Conservation (phyloP, 64 coral and sea anemone genomes). For the Stichodactyla mertensii region DNA sequence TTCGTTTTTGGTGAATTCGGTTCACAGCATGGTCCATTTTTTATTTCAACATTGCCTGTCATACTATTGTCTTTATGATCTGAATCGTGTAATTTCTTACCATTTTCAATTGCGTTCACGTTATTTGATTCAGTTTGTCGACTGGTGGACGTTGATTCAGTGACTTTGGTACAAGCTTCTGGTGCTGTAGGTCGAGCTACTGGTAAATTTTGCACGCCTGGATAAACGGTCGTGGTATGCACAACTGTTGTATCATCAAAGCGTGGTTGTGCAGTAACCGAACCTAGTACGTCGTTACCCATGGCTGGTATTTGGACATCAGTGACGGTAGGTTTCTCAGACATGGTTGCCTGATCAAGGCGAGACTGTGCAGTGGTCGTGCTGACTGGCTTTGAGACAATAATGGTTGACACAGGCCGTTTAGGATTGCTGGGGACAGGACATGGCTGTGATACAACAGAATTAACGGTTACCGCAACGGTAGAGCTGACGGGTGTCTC, state of each 20-base stretch:
- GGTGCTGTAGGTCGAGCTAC: not conserved
- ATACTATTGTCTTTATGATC: not conserved
- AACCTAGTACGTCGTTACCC: not conserved
- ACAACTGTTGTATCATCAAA: not conserved
- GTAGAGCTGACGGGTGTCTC: too few species aligned
- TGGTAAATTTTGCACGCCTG: not conserved
- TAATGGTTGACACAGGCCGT: too few species aligned
- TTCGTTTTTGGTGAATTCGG: not conserved
- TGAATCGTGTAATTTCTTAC: not conserved
- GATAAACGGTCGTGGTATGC: not conserved
- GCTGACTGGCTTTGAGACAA: too few species aligned
- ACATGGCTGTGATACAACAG: too few species aligned
- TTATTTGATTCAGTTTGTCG: not conserved
- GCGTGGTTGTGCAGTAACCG: not conserved
- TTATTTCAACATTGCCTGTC: not conserved
- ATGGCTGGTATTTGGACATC: not conserved
- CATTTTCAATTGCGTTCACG: not conserved
- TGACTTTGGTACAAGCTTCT: not conserved
- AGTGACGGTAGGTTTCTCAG: not conserved
- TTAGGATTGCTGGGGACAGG: too few species aligned
- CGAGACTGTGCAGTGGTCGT: not conserved
- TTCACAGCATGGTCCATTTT: not conserved
- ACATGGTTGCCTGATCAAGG: not conserved
- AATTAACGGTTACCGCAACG: too few species aligned
- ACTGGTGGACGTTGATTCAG: not conserved